Evolutionary conservation across 1,140 invertebrate genomes (phyloP), one percentile per base, ranked within the genome.

Genomic region (Muscidifurax raptorellus): DNA sequence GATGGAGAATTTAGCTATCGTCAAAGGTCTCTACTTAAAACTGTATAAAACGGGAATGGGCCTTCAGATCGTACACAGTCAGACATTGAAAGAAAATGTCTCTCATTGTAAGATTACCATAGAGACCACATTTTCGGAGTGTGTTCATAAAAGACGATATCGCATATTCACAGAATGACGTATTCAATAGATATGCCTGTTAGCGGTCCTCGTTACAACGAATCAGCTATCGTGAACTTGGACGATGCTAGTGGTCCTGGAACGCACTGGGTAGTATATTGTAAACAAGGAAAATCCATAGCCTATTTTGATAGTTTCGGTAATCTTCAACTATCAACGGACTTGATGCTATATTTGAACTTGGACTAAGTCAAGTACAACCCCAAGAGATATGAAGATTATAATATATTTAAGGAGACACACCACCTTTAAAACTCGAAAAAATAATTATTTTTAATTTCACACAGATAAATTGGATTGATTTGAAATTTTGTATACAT

Each of bases 181-280:
- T n/a, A n/a, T n/a, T n/a, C n/a, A n/a, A n/a, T n/a, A n/a, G 36
- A 15, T 25, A 77, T 90, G 78, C 89, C 89, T 28, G 80, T 66
- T 80, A 80, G 44, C 36, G 86, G 86, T 72, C 87, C 90, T 5
- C 69, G 69, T 4, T 83, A 86, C 83, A 12, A 76, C 75, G 90
- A 91, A 88, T 80, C 71, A n/a, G 89, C 84, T 7, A 89, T 91
- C 36, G 72, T 91, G 25, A 91, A 91, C 86, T 59, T 90, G 5
- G 88, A 91, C 85, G 83, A 87, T 71, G 74, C 76, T 72, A 28
- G 81, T 25, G 84, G 86, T n/a, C 64, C 71, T 32, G 88, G 89
- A 4, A 91, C 88, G 13, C 89, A 91, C 85, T 92, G 90, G 90
- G 86, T 89, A 44, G 86, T 86, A 30, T 91, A 91, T 83, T 78